These are phyloP conservation scores for Tetragonula clypearis DNA, from an alignment of 1,140 invertebrate species.

Conservation along the genomic window DNA sequence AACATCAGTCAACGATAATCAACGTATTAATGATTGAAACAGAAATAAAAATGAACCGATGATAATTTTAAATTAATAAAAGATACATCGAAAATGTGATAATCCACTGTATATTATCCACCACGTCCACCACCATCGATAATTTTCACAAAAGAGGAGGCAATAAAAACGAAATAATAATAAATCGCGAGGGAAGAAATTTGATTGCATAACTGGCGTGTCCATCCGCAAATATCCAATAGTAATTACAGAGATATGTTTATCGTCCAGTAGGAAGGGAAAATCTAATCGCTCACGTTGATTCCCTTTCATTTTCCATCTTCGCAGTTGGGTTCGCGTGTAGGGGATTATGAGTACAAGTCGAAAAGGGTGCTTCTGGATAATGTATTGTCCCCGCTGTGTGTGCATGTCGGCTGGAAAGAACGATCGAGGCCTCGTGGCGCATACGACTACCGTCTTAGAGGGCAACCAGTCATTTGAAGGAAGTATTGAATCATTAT, in stretches of 20 bases:
- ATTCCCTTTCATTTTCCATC: slow-evolving; percentile 51
- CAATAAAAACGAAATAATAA: not conserved
- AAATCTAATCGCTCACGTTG: slow-evolving; percentile 52
- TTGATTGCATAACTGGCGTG: slow-evolving; percentile 11
- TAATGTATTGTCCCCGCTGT: slow-evolving; percentile 41
- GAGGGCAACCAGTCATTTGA: slow-evolving; percentile 11
- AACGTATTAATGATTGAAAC: too few relatives aligned
- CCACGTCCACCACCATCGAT: not conserved
- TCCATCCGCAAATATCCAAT: slow-evolving; percentile 57
- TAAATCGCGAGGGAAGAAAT: not conserved
- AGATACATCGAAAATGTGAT: not conserved
- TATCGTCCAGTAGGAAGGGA: slow-evolving; percentile 36
- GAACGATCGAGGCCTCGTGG: slow-evolving; percentile 43
- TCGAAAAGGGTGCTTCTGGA: slow-evolving; percentile 52
- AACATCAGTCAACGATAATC: too few relatives aligned
- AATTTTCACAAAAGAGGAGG: not conserved
- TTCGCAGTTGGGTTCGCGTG: slow-evolving; percentile 35
- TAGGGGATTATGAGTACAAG: slow-evolving; percentile 58
- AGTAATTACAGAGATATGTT: slow-evolving; percentile 56
- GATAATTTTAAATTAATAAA: too few relatives aligned
- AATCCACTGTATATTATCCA: too few relatives aligned
- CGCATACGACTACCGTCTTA: not conserved
- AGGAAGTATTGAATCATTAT: slow-evolving; percentile 16
- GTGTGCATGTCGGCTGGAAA: slow-evolving; percentile 44
- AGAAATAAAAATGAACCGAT: too few relatives aligned